phyloP scores from a whole-genome alignment of 2,888 invertebrate species.

The Caenorhabditis becei region DNA sequence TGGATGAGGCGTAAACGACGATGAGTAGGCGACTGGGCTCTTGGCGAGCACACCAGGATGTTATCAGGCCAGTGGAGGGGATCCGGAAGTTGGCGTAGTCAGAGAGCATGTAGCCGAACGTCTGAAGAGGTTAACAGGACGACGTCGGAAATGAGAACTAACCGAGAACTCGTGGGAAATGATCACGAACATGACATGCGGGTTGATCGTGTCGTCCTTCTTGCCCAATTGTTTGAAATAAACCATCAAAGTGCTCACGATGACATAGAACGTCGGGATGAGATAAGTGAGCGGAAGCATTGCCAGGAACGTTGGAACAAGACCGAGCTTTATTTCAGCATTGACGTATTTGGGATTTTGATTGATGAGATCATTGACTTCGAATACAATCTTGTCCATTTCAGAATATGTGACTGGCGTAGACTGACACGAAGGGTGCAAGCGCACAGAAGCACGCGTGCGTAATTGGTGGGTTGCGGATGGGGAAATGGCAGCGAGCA shows the following conservation, averaged over 20 bases:
- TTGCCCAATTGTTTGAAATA: not conserved
- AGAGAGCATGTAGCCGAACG: conserved; percentile 2
- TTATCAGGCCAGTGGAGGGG: not conserved
- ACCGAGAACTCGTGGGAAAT: not conserved
- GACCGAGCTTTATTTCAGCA: not conserved
- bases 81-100: conserved; percentile 10
- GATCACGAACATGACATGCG: not conserved
- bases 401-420: too few relatives aligned
- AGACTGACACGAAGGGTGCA: too few relatives aligned
- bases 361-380: not conserved
- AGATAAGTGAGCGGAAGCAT: not conserved
- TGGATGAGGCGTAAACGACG: not conserved
- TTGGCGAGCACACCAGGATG: not conserved
- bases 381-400: not conserved
- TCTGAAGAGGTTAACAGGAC: not conserved
- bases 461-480: not conserved
- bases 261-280: not conserved
- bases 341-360: not conserved
- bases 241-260: not conserved
- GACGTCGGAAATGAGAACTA: not conserved
- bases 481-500: not conserved
- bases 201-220: not conserved
- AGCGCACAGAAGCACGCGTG: too few relatives aligned
- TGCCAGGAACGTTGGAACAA: not conserved
- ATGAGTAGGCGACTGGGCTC: not conserved